These are phyloP conservation scores for Aspiorhynchus laticeps DNA, from an alignment of 2,113 vertebrate genomes.

Conservation along the genomic window DNA sequence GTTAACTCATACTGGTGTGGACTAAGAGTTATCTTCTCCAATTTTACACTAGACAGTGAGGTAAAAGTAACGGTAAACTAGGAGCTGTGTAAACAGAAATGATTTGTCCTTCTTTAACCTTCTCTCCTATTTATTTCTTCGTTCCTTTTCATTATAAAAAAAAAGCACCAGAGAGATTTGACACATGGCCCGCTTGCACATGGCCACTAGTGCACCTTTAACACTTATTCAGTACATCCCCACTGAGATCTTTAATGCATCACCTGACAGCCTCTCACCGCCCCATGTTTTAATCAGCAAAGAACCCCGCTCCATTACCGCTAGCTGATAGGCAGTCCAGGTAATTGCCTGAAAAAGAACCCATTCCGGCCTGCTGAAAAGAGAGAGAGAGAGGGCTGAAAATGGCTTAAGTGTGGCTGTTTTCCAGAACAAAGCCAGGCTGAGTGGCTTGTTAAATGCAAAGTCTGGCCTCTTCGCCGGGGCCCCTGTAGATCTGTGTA, in stretches of 20 bases:
- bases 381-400: constrained; percentile 45
- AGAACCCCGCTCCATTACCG: constrained; percentile 26
- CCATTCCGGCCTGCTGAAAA: constrained; percentile 48
- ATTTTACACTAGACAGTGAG: constrained; percentile 29
- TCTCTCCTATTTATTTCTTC: not conserved
- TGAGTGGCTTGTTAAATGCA: constrained; percentile 42
- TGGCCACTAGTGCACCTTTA: not conserved
- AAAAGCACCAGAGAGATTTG: not conserved
- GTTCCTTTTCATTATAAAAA: not conserved
- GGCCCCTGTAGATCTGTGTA: constrained; percentile 27
- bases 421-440: constrained; percentile 48
- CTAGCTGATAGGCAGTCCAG: constrained; percentile 22
- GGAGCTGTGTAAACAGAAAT: constrained; percentile 14
- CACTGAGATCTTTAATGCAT: constrained; percentile 15
- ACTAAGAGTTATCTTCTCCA: constrained; percentile 42
- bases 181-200: not conserved
- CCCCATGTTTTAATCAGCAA: constrained; percentile 47
- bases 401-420: constrained; percentile 49
- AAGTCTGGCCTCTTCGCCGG: not conserved
- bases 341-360: constrained; percentile 39
- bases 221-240: constrained; percentile 17
- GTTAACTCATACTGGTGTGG: constrained; percentile 27
- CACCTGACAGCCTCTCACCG: constrained; percentile 37
- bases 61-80: not conserved
- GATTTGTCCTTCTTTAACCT: not conserved